These are phyloP conservation scores for Brachyhypopomus gauderio DNA, from an alignment of 2,113 vertebrate species.

Conservation along the genomic window DNA sequence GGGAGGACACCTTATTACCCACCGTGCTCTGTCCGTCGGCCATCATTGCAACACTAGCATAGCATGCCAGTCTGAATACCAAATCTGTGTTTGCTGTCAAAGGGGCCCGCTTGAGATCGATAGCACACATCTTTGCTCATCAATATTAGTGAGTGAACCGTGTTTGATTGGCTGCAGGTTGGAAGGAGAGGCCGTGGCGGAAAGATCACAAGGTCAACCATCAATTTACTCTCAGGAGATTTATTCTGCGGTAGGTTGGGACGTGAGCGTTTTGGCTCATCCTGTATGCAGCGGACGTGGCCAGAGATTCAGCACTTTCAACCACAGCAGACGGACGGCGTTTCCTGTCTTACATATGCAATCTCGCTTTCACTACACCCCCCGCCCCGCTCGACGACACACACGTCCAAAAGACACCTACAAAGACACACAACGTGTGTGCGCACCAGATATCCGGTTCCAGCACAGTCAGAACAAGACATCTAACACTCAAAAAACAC, in stretches of 20 bases:
- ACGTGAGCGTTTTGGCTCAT: slow-evolving; percentile 26
- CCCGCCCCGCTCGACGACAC: neutral
- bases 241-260: slow-evolving; percentile 17
- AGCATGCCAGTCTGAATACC: slow-evolving; percentile 66
- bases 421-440: neutral
- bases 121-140: slow-evolving; percentile 77
- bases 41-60: slow-evolving; percentile 70
- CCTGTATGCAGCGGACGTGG: slow-evolving; percentile 20
- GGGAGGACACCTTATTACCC: slow-evolving; percentile 71
- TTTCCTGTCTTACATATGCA: slow-evolving; percentile 22
- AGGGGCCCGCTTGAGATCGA: slow-evolving; percentile 69
- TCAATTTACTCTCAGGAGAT: slow-evolving; percentile 31
- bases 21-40: slow-evolving; percentile 60
- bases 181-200: neutral
- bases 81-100: slow-evolving; percentile 66
- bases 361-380: slow-evolving; percentile 4
- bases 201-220: slow-evolving; percentile 45
- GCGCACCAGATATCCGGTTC: neutral
- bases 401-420: neutral
- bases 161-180: slow-evolving; percentile 59
- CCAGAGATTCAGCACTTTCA: slow-evolving; percentile 38
- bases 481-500: slow-evolving; percentile 13
- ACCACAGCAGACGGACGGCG: slow-evolving; percentile 14
- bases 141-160: slow-evolving; percentile 65
- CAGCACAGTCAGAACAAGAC: slow-evolving; percentile 6